Evolutionary conservation across 2,113 vertebrate genomes (phyloP), one percentile per base, ranked within the genome.

Genomic region (Chinchilla lanigera): DNA sequence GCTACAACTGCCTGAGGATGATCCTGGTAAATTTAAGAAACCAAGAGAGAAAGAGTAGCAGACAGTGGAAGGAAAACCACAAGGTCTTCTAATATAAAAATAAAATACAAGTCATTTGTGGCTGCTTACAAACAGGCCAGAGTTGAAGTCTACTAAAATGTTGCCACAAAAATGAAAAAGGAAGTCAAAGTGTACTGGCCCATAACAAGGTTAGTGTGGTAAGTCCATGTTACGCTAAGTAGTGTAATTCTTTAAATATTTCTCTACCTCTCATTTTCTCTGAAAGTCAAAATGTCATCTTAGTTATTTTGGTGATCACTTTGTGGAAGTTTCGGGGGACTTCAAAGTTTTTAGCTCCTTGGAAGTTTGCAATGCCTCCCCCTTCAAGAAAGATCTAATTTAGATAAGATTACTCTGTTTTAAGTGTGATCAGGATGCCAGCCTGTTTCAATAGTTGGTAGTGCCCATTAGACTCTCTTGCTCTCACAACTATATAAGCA

Each of bases 401-500:
- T 38, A 11, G 24, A 65, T 13, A 19, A 35, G 44, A 77, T 30
- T 28, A 50, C 26, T 6, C 13, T 77, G 41, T 30, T 44, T 47
- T 77, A 30, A 77, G 73, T 47, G 24, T 22, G 50, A 33, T 19
- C 5, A 47, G 11, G 38, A 26, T 8, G 12, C 50, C 54, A 58
- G 47, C 5, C n/a, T 28, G 35, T 44, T 1, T 52, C 50, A 9
- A 0, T 1, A 38, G 24, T 26, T 7, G 5, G 11, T 0, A 17
- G 13, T 13, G 3, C 28, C 35, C 6, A 1, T 4, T 13, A 10
- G 77, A 20, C 35, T 0, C 1, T 0, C 1, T 0, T 41, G 41
- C 6, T 17, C 9, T 24, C 16, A 0, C 2, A 3, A 69, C 65
- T 44, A 1, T 5, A 6, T 33, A 11, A 19, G 35, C 4, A 22